Conservation (phyloP, 2,113 vertebrate species). For the Leptocoma aspasia region DNA sequence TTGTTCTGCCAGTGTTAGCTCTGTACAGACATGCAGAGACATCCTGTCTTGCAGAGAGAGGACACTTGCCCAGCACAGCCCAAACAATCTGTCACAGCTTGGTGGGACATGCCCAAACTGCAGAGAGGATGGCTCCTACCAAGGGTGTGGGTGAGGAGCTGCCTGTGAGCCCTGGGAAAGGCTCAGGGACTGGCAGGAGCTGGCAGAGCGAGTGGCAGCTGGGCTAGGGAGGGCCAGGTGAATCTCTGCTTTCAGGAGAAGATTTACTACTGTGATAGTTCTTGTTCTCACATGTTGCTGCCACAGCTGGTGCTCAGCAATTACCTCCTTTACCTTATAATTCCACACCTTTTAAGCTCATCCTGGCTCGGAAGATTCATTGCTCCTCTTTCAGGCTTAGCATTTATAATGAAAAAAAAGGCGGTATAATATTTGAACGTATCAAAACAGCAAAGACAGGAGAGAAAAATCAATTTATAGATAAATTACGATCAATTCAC, state of each 20-base stretch:
- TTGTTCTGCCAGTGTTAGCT: background rate
- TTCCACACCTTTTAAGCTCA: background rate
- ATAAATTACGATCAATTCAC: conserved; percentile 14
- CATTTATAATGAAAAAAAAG: background rate
- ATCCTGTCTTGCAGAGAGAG: background rate
- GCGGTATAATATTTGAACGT: background rate
- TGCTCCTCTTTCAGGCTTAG: background rate
- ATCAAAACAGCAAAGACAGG: background rate
- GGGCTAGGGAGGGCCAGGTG: background rate
- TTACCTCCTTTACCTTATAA: background rate
- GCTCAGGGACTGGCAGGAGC: background rate
- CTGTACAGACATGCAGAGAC: background rate
- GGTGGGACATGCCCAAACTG: too few species aligned
- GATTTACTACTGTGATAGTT: background rate
- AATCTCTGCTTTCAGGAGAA: background rate
- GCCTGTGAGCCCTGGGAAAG: background rate
- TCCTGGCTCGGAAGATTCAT: background rate
- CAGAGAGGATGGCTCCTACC: background rate
- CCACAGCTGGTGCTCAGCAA: background rate
- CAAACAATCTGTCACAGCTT: background rate
- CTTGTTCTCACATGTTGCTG: background rate
- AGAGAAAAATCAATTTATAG: conserved; percentile 1
- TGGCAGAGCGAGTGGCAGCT: background rate
- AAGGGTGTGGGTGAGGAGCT: background rate
- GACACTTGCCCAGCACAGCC: background rate